A percentile compares a stretch with the other conserved stretches of the same genome.
phyloP scores from a whole-genome alignment of 2,113 vertebrate genomes.

The Eublepharis macularius region DNA sequence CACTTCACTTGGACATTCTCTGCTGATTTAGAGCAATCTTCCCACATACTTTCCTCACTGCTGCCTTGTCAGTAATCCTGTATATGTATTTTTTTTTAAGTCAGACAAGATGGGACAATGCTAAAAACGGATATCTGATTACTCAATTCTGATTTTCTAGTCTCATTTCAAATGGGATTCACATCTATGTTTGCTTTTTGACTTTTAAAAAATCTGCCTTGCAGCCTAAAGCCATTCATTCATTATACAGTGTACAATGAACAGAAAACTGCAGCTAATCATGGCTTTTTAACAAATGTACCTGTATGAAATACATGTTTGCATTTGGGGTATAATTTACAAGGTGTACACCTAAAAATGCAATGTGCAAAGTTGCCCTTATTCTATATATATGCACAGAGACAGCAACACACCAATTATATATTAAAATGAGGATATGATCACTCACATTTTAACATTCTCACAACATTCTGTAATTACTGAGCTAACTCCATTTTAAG shows the following conservation, averaged over 20 bases:
- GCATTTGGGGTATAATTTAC: background rate
- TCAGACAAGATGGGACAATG: background rate
- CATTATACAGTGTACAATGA: background rate
- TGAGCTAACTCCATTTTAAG: no score
- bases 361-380: background rate
- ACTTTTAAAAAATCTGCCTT: background rate
- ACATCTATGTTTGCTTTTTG: background rate
- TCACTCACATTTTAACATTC: background rate
- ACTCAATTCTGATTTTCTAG: background rate
- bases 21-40: background rate
- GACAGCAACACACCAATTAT: background rate
- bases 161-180: background rate
- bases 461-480: background rate
- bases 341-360: background rate
- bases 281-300: background rate
- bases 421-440: background rate
- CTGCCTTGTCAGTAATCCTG: background rate
- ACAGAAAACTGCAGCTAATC: no score
- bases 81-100: background rate
- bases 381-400: background rate
- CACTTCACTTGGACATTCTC: background rate
- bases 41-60: conserved; percentile 14
- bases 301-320: background rate
- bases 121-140: background rate
- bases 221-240: background rate